These are phyloP conservation scores for Zeuzera pyrina DNA, from an alignment of 2,888 invertebrate genomes.

Conservation along the genomic window DNA sequence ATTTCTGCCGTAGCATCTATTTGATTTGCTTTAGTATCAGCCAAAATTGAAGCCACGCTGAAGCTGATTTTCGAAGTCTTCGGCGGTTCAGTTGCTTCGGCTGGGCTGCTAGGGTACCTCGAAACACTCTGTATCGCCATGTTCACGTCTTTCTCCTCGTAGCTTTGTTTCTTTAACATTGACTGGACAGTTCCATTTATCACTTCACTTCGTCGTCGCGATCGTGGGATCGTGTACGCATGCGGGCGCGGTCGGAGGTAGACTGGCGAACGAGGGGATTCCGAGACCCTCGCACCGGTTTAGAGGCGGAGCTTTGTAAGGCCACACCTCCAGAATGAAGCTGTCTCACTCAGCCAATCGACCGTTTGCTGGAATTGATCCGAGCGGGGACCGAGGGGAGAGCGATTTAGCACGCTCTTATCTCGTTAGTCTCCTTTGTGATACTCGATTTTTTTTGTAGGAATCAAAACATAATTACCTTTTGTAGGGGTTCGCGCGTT, in stretches of 20 bases:
- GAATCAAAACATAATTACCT: constrained; percentile 74
- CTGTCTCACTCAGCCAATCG: constrained; percentile 63
- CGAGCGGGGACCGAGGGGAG: constrained; percentile 57
- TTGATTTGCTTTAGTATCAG: constrained; percentile 82
- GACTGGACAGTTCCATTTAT: constrained; percentile 69
- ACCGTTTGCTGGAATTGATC: constrained; percentile 61
- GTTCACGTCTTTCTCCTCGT: constrained; percentile 73
- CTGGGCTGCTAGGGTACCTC: constrained; percentile 76
- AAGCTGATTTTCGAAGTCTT: constrained; percentile 84
- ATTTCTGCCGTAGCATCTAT: constrained; percentile 59
- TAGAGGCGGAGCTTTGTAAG: constrained; percentile 25
- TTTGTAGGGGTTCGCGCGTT: constrained; percentile 71
- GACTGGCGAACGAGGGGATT: constrained; percentile 46
- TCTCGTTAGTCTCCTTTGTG: constrained; percentile 74
- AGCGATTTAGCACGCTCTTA: constrained; percentile 73
- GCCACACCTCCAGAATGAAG: constrained; percentile 24
- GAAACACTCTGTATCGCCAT: constrained; percentile 80
- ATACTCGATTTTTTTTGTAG: constrained; percentile 67
- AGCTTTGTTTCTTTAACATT: constrained; percentile 76
- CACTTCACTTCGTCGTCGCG: constrained; percentile 50
- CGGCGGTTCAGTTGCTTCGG: constrained; percentile 73
- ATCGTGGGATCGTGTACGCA: constrained; percentile 63
- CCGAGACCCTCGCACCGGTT: constrained; percentile 32
- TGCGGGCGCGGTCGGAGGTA: constrained; percentile 65
- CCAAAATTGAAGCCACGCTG: constrained; percentile 89